Evolutionary conservation across 2,797 vertebrate genomes (phyloP).

Genomic region (Botia almorhae): DNA sequence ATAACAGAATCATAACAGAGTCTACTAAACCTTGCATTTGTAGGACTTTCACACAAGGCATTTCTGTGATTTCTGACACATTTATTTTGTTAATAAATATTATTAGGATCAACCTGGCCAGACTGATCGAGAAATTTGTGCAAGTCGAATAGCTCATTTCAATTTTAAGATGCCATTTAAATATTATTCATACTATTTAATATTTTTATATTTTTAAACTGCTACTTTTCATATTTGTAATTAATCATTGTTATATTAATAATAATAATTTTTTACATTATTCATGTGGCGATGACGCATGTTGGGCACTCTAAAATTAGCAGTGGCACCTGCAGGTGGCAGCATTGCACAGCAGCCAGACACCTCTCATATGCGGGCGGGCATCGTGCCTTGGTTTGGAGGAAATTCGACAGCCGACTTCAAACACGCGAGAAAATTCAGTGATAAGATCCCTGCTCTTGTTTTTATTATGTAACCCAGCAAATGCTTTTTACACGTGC

Average conservation of each 20-base stretch:
- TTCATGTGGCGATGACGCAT: constrained; percentile 35
- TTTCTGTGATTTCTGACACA: neutral
- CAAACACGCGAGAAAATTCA: constrained; percentile 15
- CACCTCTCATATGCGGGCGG: constrained; percentile 7
- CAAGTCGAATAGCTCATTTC: neutral
- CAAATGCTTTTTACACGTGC: neutral
- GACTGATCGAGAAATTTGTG: neutral
- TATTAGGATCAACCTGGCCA: too few relatives aligned
- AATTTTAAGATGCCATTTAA: neutral
- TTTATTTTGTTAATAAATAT: neutral
- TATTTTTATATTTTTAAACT: neutral
- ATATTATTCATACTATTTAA: neutral
- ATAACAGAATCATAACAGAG: neutral
- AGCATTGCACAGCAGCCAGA: constrained; percentile 52
- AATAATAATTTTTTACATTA: neutral
- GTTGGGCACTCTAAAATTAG: constrained; percentile 40
- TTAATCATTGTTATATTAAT: neutral
- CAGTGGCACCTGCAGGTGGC: constrained; percentile 70
- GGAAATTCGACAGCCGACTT: neutral
- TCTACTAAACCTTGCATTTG: neutral
- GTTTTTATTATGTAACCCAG: neutral
- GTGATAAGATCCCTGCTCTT: constrained; percentile 1
- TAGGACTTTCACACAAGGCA: neutral
- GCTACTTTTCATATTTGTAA: neutral
- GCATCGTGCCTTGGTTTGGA: neutral